Evolutionary conservation across 2,888 invertebrate species (phyloP), one percentile per base, ranked within the genome.

Genomic region (Zonitis immaculata): DNA sequence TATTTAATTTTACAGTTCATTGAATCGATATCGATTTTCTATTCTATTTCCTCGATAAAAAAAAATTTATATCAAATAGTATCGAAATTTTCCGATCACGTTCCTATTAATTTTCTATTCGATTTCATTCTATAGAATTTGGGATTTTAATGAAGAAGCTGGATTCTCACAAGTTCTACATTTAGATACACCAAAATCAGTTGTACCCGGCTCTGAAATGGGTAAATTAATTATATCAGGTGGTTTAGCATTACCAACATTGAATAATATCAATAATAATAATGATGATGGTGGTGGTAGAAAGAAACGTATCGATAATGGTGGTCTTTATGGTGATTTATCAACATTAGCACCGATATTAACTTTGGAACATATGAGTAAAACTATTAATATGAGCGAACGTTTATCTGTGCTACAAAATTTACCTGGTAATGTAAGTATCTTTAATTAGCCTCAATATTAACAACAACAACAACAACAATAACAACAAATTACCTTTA

Each of bases 71-170:
- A n/a, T n/a, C n/a, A n/a, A n/a, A n/a, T n/a, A n/a, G n/a, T n/a
- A n/a, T n/a, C n/a, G n/a, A n/a, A 14, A 18, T 44, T 26, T 12
- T 12, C 5, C 16, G 27, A 20, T 44, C 11, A 26, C 16, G 14
- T 6, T 27, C n/a, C 12, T 14, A 16, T 44, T 44, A 16, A 18
- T 20, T 20, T 12, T 2, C 25, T n/a, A n/a, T n/a, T 12, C 42
- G 28, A 43, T 20, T n/a, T 42, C 11, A 16, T 22, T 74, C 77
- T 42, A 4, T 74, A 85, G 85, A 66, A 81, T 85, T 54, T 85
- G 85, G 84, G 85, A 84, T 68, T 85, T 84, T 75, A 85, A 85
- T 66, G 85, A 85, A 67, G 85, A 85, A 71, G 83, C 85, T 0
- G 85, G 85, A 0, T 85, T 84, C 68, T 85, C 85, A 0, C 85